Conservation (phyloP, 2,888 invertebrate species). For the Diachrysia chrysitis region DNA sequence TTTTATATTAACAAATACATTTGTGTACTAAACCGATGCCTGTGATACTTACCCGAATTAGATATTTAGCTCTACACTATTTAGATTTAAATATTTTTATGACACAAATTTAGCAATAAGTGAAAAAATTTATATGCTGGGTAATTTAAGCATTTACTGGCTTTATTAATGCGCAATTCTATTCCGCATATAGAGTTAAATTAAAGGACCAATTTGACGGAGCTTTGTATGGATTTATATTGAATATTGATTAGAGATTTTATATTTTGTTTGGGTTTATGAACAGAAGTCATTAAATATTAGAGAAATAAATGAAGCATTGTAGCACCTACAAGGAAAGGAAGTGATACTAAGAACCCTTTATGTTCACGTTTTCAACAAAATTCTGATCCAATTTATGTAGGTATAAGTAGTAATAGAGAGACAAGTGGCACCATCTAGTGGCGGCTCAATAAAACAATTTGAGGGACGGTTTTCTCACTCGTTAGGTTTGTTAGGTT, state of each 20-base stretch:
- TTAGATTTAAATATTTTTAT: too few species aligned
- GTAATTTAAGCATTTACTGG: background rate
- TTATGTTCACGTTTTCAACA: background rate
- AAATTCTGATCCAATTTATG: background rate
- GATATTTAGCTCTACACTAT: too few species aligned
- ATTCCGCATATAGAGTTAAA: background rate
- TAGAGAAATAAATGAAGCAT: background rate
- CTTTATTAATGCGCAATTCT: background rate
- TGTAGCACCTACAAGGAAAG: too few species aligned
- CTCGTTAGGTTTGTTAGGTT: background rate
- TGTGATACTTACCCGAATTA: too few species aligned
- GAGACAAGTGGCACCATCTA: slow-evolving; percentile 46
- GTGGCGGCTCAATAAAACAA: slow-evolving; percentile 5
- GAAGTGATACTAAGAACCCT: too few species aligned
- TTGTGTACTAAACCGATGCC: too few species aligned
- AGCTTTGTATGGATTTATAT: background rate
- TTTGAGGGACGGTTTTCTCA: background rate
- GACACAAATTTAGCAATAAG: too few species aligned
- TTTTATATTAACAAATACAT: too few species aligned
- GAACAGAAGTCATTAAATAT: background rate
- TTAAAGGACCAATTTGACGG: background rate
- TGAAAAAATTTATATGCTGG: background rate
- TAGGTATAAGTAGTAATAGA: background rate
- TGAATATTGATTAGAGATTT: too few species aligned
- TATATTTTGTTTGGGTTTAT: background rate